Evolutionary conservation across 2,113 vertebrate genomes (phyloP), one percentile per base, ranked within the genome.

Genomic region (Montifringilla adamsi): DNA sequence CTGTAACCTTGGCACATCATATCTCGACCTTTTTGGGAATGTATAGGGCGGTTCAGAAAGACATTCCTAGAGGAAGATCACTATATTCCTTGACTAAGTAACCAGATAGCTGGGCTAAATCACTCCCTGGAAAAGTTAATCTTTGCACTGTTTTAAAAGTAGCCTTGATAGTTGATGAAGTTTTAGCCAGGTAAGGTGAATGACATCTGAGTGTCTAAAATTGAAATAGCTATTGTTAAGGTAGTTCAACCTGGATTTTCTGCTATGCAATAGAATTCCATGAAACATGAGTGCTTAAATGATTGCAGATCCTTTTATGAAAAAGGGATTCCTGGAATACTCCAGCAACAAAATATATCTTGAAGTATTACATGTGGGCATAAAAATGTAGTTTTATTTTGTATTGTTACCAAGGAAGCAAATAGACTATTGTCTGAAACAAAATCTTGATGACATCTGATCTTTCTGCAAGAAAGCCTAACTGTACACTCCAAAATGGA

Each of bases 341-440:
- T 90, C 8, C 59, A 55, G 13, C n/a, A 85, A 27, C 15, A 93
- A 84, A 83, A 80, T 73, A 8, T 43, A 55, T 76, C 47, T 91
- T 56, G 21, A 70, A 87, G 23, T 74, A 67, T 82, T 87, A 89
- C 33, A 53, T 24, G 28, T 26, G 22, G 47, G 30, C 47, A 90
- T 59, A 85, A 90, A 84, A 74, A 85, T 69, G 62, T 72, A 64
- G 22, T 69, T 89, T 87, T 95, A 66, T 85, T 95, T 93, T 91
- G 50, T 62, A 28, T 87, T 83, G 70, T 79, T 95, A 85, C 70
- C 83, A 93, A 80, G 87, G 63, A 83, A 95, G 28, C 53, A 83
- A 82, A 76, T 10, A 69, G 20, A 94, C 68, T n/a, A 15, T 39
- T 49, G 8, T 62, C 58, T 87, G 58, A 93, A 94, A 39, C 4